Percentiles rank a stretch among this genome's conserved stretches.
Conservation (phyloP, 2,888 invertebrate genomes). For the Leucozona laternaria region DNA sequence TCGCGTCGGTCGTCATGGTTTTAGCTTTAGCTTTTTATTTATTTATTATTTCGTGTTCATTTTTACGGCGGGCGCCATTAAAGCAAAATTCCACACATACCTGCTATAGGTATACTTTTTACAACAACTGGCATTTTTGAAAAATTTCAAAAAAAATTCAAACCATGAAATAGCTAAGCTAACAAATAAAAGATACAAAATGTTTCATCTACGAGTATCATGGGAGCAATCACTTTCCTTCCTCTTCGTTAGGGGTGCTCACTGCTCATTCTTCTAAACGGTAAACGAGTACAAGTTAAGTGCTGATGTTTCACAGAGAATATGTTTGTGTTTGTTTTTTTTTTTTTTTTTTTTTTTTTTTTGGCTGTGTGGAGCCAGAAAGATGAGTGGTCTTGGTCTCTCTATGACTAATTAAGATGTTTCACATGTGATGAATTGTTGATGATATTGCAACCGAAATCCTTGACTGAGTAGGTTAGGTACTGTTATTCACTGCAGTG, state of each 20-base stretch:
- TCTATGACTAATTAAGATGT: constrained; percentile 62
- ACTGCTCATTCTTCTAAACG: constrained; percentile 34
- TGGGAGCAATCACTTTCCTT: constrained; percentile 47
- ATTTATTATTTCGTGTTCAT: constrained; percentile 35
- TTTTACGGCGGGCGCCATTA: constrained; percentile 59
- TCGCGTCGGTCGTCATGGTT: background rate
- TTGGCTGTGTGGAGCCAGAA: background rate
- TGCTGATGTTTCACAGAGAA: constrained; percentile 38
- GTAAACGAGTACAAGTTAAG: constrained; percentile 33
- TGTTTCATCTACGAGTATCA: constrained; percentile 36
- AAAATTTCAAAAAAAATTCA: background rate
- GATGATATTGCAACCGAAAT: constrained; percentile 19
- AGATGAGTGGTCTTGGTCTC: constrained; percentile 16
- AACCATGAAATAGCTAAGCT: no score
- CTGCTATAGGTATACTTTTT: constrained; percentile 24
- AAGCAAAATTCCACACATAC: constrained; percentile 35
- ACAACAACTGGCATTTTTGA: constrained; percentile 46
- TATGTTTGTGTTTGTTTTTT: background rate
- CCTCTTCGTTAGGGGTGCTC: constrained; percentile 15
- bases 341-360: background rate
- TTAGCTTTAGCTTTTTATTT: constrained; percentile 10
- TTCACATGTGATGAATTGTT: constrained; percentile 33
- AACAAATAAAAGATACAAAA: constrained; percentile 14
- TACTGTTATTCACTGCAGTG: background rate
- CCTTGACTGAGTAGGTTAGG: background rate